A percentile compares a stretch with the other conserved stretches of the same genome.
Evolutionary conservation across 2,888 invertebrate genomes (phyloP).

Genomic region (Mimumesa dahlbomi): DNA sequence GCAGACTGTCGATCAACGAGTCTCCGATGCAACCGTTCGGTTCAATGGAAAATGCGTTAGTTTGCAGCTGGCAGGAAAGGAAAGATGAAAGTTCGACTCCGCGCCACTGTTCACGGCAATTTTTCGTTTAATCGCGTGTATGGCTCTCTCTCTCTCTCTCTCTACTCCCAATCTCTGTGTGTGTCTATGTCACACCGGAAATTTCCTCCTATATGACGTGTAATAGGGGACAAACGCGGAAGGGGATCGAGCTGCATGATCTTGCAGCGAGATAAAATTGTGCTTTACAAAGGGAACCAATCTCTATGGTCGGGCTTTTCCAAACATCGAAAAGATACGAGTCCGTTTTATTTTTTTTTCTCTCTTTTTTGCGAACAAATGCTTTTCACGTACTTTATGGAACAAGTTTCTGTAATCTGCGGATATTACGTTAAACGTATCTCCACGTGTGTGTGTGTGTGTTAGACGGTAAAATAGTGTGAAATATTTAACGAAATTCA

Average conservation of each 20-base stretch:
- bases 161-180: too few species aligned
- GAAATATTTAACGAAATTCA: too few species aligned
- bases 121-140: constrained; percentile 54
- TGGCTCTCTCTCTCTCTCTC: too few species aligned
- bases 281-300: constrained; percentile 17
- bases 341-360: too few species aligned
- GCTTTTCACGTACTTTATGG: too few species aligned
- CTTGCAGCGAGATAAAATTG: constrained; percentile 43
- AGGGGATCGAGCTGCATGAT: constrained; percentile 31
- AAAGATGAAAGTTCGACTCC: constrained; percentile 46
- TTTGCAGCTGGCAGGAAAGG: constrained; percentile 42
- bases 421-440: too few species aligned
- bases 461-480: too few species aligned
- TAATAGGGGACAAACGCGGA: constrained; percentile 27
- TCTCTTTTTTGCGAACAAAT: too few species aligned
- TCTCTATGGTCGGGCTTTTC: constrained; percentile 26
- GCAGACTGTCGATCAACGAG: constrained; percentile 62
- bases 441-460: too few species aligned
- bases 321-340: too few species aligned
- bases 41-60: constrained; percentile 38
- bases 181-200: constrained; percentile 23
- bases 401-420: too few species aligned
- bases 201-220: constrained; percentile 34
- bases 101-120: constrained; percentile 37
- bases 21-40: constrained; percentile 26